A percentile compares a stretch with the other conserved stretches of the same genome.
phyloP scores from a whole-genome alignment of 2,113 vertebrate genomes.

The Rhinogobius similis region DNA sequence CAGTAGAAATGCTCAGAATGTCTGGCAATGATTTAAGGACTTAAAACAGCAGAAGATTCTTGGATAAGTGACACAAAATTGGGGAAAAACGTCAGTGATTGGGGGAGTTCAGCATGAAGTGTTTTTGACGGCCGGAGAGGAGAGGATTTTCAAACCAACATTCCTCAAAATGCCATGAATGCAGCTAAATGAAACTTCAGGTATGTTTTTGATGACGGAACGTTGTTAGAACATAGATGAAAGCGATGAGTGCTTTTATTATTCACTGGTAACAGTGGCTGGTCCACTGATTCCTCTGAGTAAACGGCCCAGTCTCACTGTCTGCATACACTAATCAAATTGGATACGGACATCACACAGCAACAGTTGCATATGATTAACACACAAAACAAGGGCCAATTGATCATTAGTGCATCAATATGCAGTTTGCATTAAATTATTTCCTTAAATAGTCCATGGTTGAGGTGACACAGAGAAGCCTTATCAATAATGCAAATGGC shows the following conservation, averaged over 20 bases:
- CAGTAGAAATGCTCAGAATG: too few species aligned
- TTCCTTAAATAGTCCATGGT: constrained; percentile 91
- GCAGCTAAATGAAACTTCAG: too few species aligned
- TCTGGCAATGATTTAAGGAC: too few species aligned
- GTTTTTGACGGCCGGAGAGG: too few species aligned
- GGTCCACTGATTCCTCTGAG: constrained; percentile 9
- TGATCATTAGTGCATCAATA: constrained; percentile 97
- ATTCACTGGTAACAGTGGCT: constrained; percentile 66
- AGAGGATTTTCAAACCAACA: too few species aligned
- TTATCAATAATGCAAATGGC: constrained; percentile 98
- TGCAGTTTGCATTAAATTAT: constrained; percentile 97
- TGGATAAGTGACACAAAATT: too few species aligned
- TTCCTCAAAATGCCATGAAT: too few species aligned
- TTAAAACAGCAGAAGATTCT: too few species aligned
- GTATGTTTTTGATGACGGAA: too few species aligned
- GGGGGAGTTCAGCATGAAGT: too few species aligned
- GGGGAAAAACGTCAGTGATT: too few species aligned
- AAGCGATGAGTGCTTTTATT: constrained; percentile 12
- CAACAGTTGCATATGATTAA: constrained; percentile 96
- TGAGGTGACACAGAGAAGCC: constrained; percentile 92
- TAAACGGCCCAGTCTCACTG: constrained; percentile 72
- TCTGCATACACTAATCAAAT: constrained; percentile 80
- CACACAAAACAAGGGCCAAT: constrained; percentile 88
- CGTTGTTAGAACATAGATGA: too few species aligned
- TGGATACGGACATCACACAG: constrained; percentile 89